Percentiles rank a stretch among this genome's conserved stretches.
Evolutionary conservation across 30 jellyfish, hydroid and myxozoan species (phyloP).

Genomic region (Pelagia noctiluca): DNA sequence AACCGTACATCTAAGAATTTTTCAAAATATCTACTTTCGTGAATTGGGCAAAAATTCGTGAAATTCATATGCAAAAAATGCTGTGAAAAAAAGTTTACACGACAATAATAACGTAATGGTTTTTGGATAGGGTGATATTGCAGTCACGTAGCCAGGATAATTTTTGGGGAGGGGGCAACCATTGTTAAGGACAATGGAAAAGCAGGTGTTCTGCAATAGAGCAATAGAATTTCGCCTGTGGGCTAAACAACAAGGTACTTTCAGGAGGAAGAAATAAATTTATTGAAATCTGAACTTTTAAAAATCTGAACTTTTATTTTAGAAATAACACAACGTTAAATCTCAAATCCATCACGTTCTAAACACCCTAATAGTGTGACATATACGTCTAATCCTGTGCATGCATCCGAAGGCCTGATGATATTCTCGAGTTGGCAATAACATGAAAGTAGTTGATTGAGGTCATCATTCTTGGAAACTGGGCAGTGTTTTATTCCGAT

Average conservation of each 20-base stretch:
- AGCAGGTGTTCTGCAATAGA: too few species aligned
- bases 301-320: neutral
- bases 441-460: slow-evolving; percentile 8
- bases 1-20: neutral
- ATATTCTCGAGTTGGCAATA: neutral
- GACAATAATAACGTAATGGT: neutral
- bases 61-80: too few species aligned
- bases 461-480: slow-evolving; percentile 20
- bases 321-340: neutral
- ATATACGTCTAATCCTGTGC: slow-evolving; percentile 19
- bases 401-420: slow-evolving; percentile 15
- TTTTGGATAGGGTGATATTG: neutral
- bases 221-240: too few species aligned
- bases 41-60: slow-evolving; percentile 2
- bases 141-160: neutral
- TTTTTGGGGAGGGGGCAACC: neutral
- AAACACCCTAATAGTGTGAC: slow-evolving; percentile 3
- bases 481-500: slow-evolving; percentile 34
- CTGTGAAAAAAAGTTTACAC: neutral
- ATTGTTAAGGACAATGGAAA: too few species aligned
- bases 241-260: too few species aligned
- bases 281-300: neutral
- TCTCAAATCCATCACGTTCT: slow-evolving; percentile 21
- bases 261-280: too few species aligned
- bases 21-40: neutral